Conservation (phyloP, 30 jellyfish, hydroid and myxozoan genomes). For the Aurelia aurita complex sp. Pacific region DNA sequence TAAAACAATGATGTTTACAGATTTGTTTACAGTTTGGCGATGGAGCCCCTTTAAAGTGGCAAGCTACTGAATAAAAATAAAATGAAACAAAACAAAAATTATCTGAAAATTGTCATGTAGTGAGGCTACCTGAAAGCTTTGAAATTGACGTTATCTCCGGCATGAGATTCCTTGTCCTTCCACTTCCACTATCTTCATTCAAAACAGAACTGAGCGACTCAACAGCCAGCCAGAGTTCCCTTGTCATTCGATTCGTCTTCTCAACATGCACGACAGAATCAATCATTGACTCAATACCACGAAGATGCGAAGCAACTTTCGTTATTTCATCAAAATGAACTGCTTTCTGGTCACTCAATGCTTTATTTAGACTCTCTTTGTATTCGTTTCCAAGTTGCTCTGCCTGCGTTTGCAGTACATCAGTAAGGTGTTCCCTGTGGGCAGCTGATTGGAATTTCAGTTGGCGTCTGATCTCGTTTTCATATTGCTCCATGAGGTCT, state of each 20-base stretch:
- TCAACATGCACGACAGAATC: slow-evolving; percentile 72
- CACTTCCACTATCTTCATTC: slow-evolving; percentile 57
- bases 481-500: slow-evolving; percentile 65
- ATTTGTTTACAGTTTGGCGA: no score
- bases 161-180: slow-evolving; percentile 83
- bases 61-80: no score
- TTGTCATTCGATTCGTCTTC: slow-evolving; percentile 60
- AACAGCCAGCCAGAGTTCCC: slow-evolving; percentile 83
- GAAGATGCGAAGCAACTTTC: slow-evolving; percentile 54
- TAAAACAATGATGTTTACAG: no score
- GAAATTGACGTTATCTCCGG: slow-evolving; percentile 80
- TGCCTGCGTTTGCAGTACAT: slow-evolving; percentile 60
- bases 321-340: slow-evolving; percentile 57
- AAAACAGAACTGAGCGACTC: slow-evolving; percentile 76
- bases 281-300: slow-evolving; percentile 73
- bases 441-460: slow-evolving; percentile 97
- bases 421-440: slow-evolving; percentile 88
- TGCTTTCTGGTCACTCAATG: slow-evolving; percentile 45
- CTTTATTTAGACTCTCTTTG: slow-evolving; percentile 37
- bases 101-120: not conserved
- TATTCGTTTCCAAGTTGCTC: slow-evolving; percentile 49
- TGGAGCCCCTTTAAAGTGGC: no score
- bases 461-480: slow-evolving; percentile 76
- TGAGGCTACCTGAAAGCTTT: slow-evolving; percentile 67
- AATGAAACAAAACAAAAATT: no score